Conservation (phyloP, 2,888 invertebrate species). For the Trissolcus japonicus region DNA sequence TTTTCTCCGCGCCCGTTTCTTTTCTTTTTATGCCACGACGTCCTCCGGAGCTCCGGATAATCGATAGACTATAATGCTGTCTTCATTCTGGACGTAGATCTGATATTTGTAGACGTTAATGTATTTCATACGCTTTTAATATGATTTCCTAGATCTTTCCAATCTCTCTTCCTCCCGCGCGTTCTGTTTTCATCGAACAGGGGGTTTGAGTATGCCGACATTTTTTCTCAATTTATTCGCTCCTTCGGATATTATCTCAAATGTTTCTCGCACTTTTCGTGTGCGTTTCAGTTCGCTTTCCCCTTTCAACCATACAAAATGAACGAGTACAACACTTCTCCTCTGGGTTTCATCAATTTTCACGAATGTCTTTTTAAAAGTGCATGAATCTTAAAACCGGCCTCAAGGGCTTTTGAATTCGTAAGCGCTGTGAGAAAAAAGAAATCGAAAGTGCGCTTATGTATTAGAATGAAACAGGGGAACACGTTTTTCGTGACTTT, state of each 20-base stretch:
- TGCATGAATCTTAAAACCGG: conserved; percentile 23
- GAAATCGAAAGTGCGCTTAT: conserved; percentile 9
- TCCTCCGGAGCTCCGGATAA: conserved; percentile 26
- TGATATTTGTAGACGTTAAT: conserved; percentile 31
- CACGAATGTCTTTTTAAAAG: conserved; percentile 15
- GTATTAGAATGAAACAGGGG: conserved; percentile 27
- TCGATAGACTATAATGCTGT: conserved; percentile 42
- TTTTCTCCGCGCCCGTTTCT: conserved; percentile 26
- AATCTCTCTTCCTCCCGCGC: too few relatives aligned
- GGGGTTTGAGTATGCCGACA: too few relatives aligned
- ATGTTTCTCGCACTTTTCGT: too few relatives aligned
- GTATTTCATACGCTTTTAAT: conserved; percentile 4
- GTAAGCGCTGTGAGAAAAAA: conserved; percentile 5
- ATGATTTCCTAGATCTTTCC: too few relatives aligned
- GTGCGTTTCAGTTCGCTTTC: conserved; percentile 1
- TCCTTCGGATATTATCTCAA: conserved; percentile 10
- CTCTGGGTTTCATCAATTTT: conserved; percentile 24
- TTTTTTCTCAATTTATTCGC: conserved; percentile 1
- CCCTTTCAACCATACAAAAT: conserved; percentile 16
- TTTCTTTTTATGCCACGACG: conserved; percentile 10
- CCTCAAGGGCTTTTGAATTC: background rate
- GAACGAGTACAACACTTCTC: conserved; percentile 11
- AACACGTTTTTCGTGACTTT: conserved; percentile 37
- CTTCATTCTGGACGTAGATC: conserved; percentile 33
- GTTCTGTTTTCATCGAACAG: too few relatives aligned